Evolutionary conservation across 2,113 vertebrate genomes (phyloP).

Genomic region (Passer domesticus): DNA sequence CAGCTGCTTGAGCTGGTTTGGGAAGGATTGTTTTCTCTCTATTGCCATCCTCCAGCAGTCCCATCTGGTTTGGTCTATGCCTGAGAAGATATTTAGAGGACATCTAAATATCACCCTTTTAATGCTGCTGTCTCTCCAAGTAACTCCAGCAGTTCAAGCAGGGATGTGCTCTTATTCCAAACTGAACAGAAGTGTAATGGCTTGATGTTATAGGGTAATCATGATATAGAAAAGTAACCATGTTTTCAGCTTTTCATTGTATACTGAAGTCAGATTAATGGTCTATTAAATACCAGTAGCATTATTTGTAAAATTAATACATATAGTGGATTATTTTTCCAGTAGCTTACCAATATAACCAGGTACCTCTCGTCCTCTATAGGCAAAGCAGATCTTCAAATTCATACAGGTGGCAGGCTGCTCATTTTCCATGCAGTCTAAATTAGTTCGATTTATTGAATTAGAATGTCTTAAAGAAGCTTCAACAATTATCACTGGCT

Average conservation of each 20-base stretch:
- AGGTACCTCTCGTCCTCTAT: constrained; percentile 80
- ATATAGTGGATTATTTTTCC: background rate
- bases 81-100: background rate
- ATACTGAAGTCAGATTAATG: background rate
- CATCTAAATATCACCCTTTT: background rate
- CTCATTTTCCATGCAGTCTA: constrained; percentile 79
- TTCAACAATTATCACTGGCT: constrained; percentile 87
- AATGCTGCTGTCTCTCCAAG: background rate
- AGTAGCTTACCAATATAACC: constrained; percentile 82
- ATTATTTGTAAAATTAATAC: background rate
- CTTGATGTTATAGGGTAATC: background rate
- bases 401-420: constrained; percentile 82
- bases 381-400: constrained; percentile 87
- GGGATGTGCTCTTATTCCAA: background rate
- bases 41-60: background rate
- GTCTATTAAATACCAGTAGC: background rate
- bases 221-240: background rate
- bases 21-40: background rate
- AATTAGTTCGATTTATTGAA: constrained; percentile 80
- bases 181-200: background rate
- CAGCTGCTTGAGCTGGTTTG: background rate
- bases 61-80: background rate
- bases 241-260: background rate
- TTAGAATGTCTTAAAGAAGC: constrained; percentile 80
- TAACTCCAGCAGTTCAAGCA: background rate